These are phyloP conservation scores for Novumbra hubbsi DNA, from an alignment of 2,797 vertebrate genomes.

Conservation along the genomic window DNA sequence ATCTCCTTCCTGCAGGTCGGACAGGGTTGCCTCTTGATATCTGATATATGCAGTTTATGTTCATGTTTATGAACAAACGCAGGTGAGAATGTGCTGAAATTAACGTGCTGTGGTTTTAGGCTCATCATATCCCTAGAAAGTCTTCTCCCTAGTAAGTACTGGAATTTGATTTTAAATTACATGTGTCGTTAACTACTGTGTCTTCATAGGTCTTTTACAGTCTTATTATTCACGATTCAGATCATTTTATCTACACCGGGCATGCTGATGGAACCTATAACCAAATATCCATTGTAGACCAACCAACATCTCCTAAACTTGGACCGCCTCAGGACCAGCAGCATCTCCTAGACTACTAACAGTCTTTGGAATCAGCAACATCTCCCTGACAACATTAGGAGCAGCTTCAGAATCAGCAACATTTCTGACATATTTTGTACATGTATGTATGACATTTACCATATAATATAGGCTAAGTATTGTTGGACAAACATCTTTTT, in stretches of 20 bases:
- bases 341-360: constrained; percentile 7
- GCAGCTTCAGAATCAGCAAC: too few species aligned
- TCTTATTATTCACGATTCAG: not conserved
- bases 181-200: not conserved
- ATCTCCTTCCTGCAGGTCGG: not conserved
- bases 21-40: constrained; percentile 1
- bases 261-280: not conserved
- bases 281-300: not conserved
- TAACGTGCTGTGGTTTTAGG: not conserved
- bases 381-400: too few species aligned
- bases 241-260: not conserved
- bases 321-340: not conserved
- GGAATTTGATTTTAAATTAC: not conserved
- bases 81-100: constrained; percentile 26
- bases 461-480: not conserved
- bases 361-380: too few species aligned
- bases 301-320: not conserved
- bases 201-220: not conserved
- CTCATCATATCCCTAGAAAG: not conserved
- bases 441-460: constrained; percentile 4
- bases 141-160: too few species aligned
- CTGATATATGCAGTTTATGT: not conserved
- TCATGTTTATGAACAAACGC: constrained; percentile 18
- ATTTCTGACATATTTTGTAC: not conserved
- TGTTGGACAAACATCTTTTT: not conserved